Conservation (phyloP, 1,140 invertebrate species). For the Lepidurus packardi region DNA sequence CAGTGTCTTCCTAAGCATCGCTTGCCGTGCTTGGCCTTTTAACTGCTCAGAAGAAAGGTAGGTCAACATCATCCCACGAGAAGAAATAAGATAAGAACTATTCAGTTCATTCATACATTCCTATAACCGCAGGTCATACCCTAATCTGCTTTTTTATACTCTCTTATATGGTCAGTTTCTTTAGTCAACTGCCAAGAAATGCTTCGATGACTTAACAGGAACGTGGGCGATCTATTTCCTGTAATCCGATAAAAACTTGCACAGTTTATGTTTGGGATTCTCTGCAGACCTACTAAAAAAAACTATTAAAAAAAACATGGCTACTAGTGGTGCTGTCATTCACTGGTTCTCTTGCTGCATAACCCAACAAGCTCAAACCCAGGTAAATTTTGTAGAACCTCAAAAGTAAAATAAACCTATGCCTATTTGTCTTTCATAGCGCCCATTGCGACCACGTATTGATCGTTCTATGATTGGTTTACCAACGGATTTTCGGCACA, state of each 20-base stretch:
- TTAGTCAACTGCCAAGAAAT: background rate
- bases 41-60: background rate
- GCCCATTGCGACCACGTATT: slow-evolving; percentile 63
- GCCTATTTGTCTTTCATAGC: slow-evolving; percentile 38
- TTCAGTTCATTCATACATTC: background rate
- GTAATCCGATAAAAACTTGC: background rate
- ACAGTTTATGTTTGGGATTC: background rate
- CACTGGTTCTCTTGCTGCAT: slow-evolving; percentile 80
- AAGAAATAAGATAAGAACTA: too few species aligned
- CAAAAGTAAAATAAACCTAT: background rate
- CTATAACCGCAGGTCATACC: background rate
- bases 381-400: slow-evolving; percentile 39
- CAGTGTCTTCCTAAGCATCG: background rate
- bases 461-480: slow-evolving; percentile 87
- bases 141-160: background rate
- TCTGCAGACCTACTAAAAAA: background rate
- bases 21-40: background rate
- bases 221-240: slow-evolving; percentile 11
- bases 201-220: slow-evolving; percentile 13
- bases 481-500: slow-evolving; percentile 87
- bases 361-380: slow-evolving; percentile 56
- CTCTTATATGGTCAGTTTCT: background rate
- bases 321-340: slow-evolving; percentile 42
- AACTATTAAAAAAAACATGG: background rate
- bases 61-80: background rate